Conservation (phyloP, 2,888 invertebrate species). For the Polydesmus complanatus region DNA sequence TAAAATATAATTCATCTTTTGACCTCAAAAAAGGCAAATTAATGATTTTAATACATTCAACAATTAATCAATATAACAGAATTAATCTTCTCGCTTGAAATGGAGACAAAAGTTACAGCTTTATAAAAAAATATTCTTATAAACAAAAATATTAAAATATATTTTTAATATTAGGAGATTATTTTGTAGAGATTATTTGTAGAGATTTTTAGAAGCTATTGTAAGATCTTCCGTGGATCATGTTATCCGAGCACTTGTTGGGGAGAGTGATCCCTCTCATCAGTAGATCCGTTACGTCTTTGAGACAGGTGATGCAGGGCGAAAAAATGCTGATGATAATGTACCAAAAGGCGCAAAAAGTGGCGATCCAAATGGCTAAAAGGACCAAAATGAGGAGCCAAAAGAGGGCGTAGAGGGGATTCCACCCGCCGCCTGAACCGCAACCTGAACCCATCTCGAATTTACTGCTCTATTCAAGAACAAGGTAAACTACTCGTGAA, state of each 20-base stretch:
- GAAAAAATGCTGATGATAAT: constrained; percentile 29
- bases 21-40: no score
- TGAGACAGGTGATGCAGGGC: constrained; percentile 28
- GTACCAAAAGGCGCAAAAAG: constrained; percentile 29
- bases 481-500: no score
- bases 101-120: no score
- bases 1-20: no score
- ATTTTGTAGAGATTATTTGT: neutral
- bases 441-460: no score
- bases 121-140: neutral
- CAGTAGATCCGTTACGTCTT: constrained; percentile 27
- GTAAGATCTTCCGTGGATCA: constrained; percentile 29
- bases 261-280: constrained; percentile 31
- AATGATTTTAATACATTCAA: no score
- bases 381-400: constrained; percentile 31
- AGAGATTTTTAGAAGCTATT: constrained; percentile 22
- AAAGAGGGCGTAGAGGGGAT: constrained; percentile 25
- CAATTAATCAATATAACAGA: no score
- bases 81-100: no score
- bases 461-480: no score
- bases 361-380: constrained; percentile 29
- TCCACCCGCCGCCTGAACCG: constrained; percentile 37
- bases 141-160: neutral
- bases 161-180: neutral
- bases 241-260: constrained; percentile 29